Conservation (phyloP, 1,140 invertebrate species). For the Calliopsis andreniformis region DNA sequence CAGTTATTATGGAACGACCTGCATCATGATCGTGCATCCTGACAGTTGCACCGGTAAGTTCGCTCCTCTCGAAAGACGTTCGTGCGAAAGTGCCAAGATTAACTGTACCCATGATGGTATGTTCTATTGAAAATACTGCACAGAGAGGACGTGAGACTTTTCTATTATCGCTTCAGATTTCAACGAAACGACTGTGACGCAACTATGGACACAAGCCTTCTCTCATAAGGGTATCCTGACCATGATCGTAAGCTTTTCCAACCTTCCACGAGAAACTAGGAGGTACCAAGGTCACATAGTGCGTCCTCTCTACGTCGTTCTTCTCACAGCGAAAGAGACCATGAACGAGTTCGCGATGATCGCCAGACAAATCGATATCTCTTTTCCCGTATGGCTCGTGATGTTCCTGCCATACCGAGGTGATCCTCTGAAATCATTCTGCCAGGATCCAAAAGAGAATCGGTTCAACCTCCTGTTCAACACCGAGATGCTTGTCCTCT, state of each 20-base stretch:
- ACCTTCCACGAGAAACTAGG: slow-evolving; percentile 30
- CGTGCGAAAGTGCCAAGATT: not conserved
- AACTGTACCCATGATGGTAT: not conserved
- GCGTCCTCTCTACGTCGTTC: slow-evolving; percentile 61
- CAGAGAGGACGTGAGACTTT: not conserved
- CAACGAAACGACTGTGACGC: slow-evolving; percentile 8
- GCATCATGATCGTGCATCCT: slow-evolving; percentile 48
- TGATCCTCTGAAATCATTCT: slow-evolving; percentile 26
- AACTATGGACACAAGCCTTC: slow-evolving; percentile 43
- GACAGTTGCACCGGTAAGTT: slow-evolving; percentile 23
- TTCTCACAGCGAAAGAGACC: slow-evolving; percentile 38
- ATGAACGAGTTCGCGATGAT: slow-evolving; percentile 43
- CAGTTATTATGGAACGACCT: slow-evolving; percentile 52
- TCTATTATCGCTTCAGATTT: slow-evolving; percentile 47
- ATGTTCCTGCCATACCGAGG: slow-evolving; percentile 49
- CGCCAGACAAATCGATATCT: slow-evolving; percentile 50
- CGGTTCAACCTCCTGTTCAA: slow-evolving; percentile 53
- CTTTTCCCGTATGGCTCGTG: slow-evolving; percentile 59
- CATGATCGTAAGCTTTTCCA: slow-evolving; percentile 41
- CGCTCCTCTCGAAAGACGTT: not conserved
- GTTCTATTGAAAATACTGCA: no score
- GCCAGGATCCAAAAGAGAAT: slow-evolving; percentile 46
- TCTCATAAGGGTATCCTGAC: slow-evolving; percentile 47
- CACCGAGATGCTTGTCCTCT: slow-evolving; percentile 63
- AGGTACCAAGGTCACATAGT: slow-evolving; percentile 1